phyloP scores from a whole-genome alignment of 2,797 vertebrate species.

The Agapornis canus region DNA sequence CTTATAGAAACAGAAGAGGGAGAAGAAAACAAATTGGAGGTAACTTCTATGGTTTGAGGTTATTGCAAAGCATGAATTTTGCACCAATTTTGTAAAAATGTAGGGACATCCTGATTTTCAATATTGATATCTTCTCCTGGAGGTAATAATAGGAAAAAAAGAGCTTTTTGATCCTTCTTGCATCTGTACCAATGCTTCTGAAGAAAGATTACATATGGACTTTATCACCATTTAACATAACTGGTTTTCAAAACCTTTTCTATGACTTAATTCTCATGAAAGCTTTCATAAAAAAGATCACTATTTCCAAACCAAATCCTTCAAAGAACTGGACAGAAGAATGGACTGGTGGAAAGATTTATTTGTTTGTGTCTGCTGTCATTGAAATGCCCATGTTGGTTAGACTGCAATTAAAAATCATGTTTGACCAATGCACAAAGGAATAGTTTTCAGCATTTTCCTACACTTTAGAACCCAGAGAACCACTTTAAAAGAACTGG shows the following conservation, averaged over 20 bases:
- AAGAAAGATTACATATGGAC: not conserved
- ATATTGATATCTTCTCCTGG: not conserved
- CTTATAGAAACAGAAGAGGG: not conserved
- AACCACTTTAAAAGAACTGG: not conserved
- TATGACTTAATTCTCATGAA: not conserved
- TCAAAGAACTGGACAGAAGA: not conserved
- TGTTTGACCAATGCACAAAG: not conserved
- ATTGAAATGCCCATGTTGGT: not conserved
- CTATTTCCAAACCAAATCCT: not conserved
- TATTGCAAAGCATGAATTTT: not conserved
- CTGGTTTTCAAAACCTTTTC: not conserved
- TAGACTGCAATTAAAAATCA: not conserved
- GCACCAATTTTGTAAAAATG: not conserved
- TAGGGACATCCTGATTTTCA: not conserved
- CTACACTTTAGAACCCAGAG: not conserved
- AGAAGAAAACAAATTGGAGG: not conserved
- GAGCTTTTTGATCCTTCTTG: not conserved
- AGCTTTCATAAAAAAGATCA: not conserved
- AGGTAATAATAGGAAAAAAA: not conserved
- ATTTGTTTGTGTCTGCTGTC: not conserved
- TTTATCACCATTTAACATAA: not conserved
- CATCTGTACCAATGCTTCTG: not conserved
- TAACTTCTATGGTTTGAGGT: not conserved
- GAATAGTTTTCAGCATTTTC: not conserved
- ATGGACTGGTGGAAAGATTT: not conserved